Evolutionary conservation across 2,113 vertebrate genomes (phyloP).

Genomic region (Syngnathus floridae): DNA sequence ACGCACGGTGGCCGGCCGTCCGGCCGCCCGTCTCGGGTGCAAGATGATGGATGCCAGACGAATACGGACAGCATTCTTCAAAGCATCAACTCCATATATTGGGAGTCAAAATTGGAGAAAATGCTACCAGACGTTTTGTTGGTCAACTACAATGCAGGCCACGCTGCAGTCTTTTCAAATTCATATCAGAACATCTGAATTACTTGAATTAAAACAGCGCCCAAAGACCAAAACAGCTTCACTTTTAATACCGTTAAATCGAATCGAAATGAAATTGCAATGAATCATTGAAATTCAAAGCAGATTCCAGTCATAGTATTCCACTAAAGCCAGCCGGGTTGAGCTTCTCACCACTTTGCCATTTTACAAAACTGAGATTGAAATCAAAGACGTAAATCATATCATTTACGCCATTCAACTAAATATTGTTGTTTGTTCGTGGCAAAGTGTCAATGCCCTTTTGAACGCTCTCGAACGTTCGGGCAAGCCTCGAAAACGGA

Average conservation of each 20-base stretch:
- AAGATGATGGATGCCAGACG: constrained; percentile 10
- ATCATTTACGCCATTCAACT: not conserved
- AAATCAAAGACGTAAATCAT: not conserved
- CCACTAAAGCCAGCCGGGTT: not conserved
- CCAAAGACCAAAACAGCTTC: not conserved
- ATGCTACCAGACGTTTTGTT: too few relatives aligned
- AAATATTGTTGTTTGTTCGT: not conserved
- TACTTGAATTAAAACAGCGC: not conserved
- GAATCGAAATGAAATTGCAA: too few relatives aligned
- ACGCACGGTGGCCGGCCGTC: constrained; percentile 27
- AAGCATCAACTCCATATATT: not conserved
- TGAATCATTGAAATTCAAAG: not conserved
- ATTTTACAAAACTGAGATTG: not conserved
- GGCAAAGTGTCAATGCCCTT: not conserved
- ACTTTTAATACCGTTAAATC: not conserved
- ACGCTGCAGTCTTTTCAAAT: not conserved
- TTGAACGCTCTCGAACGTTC: not conserved
- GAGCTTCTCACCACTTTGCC: not conserved
- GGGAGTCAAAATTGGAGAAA: not conserved
- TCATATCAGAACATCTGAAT: not conserved
- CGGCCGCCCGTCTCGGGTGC: constrained; percentile 27
- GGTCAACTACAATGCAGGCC: not conserved
- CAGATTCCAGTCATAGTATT: not conserved
- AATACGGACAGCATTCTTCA: not conserved
- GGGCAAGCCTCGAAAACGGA: not conserved